Conservation (phyloP, 2,888 invertebrate species). For the Drosophila cognata region DNA sequence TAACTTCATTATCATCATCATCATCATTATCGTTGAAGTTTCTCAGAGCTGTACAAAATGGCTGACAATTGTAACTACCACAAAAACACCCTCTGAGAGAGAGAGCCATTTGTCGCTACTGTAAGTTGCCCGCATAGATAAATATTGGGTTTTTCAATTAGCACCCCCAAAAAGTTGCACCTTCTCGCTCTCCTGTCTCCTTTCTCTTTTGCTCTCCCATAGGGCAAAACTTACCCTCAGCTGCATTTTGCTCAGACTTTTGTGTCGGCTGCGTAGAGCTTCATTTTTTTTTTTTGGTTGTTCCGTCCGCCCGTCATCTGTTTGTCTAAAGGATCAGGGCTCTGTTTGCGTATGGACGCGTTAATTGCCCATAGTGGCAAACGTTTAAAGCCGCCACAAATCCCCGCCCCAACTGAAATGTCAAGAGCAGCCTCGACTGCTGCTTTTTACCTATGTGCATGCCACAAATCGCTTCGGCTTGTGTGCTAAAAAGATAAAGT, state of each 20-base stretch:
- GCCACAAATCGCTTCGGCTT: slow-evolving; percentile 28
- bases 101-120: slow-evolving; percentile 20
- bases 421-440: slow-evolving; percentile 47
- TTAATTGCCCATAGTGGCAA: slow-evolving; percentile 84
- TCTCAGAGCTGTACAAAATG: slow-evolving; percentile 55
- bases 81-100: slow-evolving; percentile 33
- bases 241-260: slow-evolving; percentile 33
- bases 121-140: slow-evolving; percentile 57
- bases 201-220: not conserved
- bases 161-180: slow-evolving; percentile 62
- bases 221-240: slow-evolving; percentile 40
- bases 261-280: slow-evolving; percentile 21
- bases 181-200: slow-evolving; percentile 5
- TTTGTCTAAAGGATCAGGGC: slow-evolving; percentile 83
- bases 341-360: slow-evolving; percentile 81
- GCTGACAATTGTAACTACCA: slow-evolving; percentile 45
- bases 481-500: slow-evolving; percentile 72
- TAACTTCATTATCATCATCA: slow-evolving; percentile 12
- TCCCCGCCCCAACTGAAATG: slow-evolving; percentile 69
- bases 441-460: slow-evolving; percentile 23
- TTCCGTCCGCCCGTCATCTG: slow-evolving; percentile 45
- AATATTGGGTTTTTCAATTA: slow-evolving; percentile 78
- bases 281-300: slow-evolving; percentile 6
- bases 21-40: slow-evolving; percentile 7
- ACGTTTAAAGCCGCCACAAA: slow-evolving; percentile 83